phyloP scores from a whole-genome alignment of 2,888 invertebrate species.

The Euphydryas editha region DNA sequence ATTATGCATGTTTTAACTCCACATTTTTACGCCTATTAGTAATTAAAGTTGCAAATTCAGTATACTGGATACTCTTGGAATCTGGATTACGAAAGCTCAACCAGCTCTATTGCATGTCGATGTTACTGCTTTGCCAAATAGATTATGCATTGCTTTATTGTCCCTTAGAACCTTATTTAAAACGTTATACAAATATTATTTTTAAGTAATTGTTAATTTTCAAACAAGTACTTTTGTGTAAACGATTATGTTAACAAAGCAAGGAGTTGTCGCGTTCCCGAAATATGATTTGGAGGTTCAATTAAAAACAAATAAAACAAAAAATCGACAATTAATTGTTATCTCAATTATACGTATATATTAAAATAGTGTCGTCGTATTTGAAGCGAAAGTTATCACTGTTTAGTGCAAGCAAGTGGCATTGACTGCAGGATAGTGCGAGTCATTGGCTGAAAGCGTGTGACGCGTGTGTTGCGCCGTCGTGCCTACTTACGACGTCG shows the following conservation, averaged over 20 bases:
- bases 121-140: slow-evolving; percentile 53
- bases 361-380: slow-evolving; percentile 41
- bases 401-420: slow-evolving; percentile 46
- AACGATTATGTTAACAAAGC: not conserved
- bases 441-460: slow-evolving; percentile 45
- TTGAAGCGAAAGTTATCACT: slow-evolving; percentile 56
- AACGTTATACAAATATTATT: slow-evolving; percentile 9
- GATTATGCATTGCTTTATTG: slow-evolving; percentile 32
- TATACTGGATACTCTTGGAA: slow-evolving; percentile 53
- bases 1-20: slow-evolving; percentile 21
- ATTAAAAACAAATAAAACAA: slow-evolving; percentile 18
- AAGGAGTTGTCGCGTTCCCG: not conserved
- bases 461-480: slow-evolving; percentile 34
- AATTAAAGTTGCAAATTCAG: slow-evolving; percentile 40
- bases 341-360: slow-evolving; percentile 14
- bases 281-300: not conserved
- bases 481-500: slow-evolving; percentile 38
- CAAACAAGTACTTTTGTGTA: slow-evolving; percentile 12
- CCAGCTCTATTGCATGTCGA: slow-evolving; percentile 69
- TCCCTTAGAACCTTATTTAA: not conserved
- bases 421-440: slow-evolving; percentile 47
- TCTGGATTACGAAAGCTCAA: slow-evolving; percentile 65
- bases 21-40: slow-evolving; percentile 28
- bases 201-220: slow-evolving; percentile 7
- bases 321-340: not conserved